Evolutionary conservation across 2,797 vertebrate species (phyloP).

Genomic region (Acridotheres tristis): DNA sequence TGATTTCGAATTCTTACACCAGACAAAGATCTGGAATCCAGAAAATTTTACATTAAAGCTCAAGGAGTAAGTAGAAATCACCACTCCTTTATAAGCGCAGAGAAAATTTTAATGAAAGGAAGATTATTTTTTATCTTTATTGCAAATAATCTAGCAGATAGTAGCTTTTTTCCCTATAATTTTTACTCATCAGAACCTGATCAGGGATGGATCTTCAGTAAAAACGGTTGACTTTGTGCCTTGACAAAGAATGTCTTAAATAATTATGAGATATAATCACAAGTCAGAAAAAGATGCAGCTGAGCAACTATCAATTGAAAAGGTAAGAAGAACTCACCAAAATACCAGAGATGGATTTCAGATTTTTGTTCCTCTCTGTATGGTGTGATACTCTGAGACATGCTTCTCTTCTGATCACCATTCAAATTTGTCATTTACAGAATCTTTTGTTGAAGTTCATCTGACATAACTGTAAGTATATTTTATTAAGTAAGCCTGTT

Average conservation of each 20-base stretch:
- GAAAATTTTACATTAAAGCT: not conserved
- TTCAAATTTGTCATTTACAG: not conserved
- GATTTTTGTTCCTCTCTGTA: not conserved
- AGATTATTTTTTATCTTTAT: not conserved
- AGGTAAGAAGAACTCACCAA: not conserved
- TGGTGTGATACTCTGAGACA: not conserved
- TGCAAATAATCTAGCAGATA: not conserved
- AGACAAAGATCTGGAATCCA: not conserved
- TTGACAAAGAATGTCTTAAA: slow-evolving; percentile 27
- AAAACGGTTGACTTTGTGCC: slow-evolving; percentile 29
- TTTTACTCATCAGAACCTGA: slow-evolving; percentile 11
- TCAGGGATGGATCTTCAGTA: not conserved
- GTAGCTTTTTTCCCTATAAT: not conserved
- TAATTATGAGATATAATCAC: not conserved
- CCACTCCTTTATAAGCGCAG: not conserved
- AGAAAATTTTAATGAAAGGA: not conserved
- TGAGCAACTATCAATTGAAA: not conserved
- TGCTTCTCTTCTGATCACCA: not conserved
- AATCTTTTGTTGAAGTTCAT: not conserved
- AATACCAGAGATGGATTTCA: not conserved
- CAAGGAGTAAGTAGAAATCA: not conserved
- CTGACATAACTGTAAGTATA: not conserved
- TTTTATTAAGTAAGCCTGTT: not conserved
- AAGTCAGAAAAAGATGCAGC: not conserved
- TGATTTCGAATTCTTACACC: not conserved